Conservation (phyloP, 2,113 vertebrate genomes). For the Leucopternis melanops region DNA sequence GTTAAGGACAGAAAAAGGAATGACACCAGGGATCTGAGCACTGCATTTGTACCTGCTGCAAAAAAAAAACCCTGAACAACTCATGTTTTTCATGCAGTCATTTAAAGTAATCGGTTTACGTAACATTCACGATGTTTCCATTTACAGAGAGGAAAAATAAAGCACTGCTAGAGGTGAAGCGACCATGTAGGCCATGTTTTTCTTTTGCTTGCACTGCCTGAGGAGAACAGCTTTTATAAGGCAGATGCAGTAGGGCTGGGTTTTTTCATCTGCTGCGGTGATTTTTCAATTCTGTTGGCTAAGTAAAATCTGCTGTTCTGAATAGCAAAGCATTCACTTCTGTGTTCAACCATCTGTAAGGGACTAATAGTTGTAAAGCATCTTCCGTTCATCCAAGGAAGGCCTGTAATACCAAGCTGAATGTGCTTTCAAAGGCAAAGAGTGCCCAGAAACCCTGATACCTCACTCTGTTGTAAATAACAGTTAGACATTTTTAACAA, state of each 20-base stretch:
- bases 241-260: background rate
- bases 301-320: background rate
- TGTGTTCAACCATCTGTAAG: background rate
- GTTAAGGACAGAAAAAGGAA: background rate
- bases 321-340: background rate
- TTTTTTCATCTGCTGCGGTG: background rate
- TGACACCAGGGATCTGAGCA: background rate
- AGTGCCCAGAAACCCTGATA: background rate
- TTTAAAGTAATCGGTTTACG: background rate
- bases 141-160: background rate
- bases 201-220: background rate
- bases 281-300: background rate
- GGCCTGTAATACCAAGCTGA: background rate
- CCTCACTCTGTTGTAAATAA: conserved; percentile 8
- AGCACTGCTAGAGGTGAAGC: background rate
- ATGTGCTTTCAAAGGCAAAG: conserved; percentile 6
- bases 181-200: background rate
- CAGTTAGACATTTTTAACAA: conserved; percentile 58
- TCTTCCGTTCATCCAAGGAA: conserved; percentile 10
- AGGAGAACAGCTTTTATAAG: background rate
- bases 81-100: background rate
- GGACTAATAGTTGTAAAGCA: background rate
- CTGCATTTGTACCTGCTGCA: background rate
- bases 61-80: background rate
- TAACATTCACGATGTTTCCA: background rate